Evolutionary conservation across 1,140 invertebrate species (phyloP).

Genomic region (Drosophila saltans): DNA sequence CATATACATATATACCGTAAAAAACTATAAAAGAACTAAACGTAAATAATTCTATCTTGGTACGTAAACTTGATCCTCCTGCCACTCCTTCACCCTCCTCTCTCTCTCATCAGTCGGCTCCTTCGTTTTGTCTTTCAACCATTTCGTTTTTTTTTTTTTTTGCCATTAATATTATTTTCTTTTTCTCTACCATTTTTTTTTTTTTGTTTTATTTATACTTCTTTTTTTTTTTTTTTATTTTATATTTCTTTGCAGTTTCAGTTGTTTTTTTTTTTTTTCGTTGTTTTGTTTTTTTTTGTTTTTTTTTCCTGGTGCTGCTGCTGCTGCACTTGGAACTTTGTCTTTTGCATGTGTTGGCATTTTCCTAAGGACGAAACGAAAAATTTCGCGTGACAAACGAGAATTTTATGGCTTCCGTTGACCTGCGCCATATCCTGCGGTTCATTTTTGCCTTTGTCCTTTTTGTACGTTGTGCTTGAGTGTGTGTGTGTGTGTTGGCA

Average conservation of each 20-base stretch:
- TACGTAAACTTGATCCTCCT: constrained; percentile 5
- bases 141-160: constrained; percentile 69
- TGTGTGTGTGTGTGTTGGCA: constrained; percentile 38
- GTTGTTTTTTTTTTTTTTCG: constrained; percentile 24
- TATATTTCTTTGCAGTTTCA: constrained; percentile 59
- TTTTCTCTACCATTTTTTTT: not conserved
- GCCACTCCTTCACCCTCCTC: not conserved
- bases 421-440: constrained; percentile 82
- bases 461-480: not conserved
- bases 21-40: constrained; percentile 79
- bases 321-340: constrained; percentile 60
- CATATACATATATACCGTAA: constrained; percentile 40
- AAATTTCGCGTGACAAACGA: constrained; percentile 83
- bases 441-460: constrained; percentile 62
- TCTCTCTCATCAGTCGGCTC: not conserved
- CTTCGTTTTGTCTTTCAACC: constrained; percentile 42
- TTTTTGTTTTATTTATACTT: constrained; percentile 34
- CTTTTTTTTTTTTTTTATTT: constrained; percentile 52
- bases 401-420: constrained; percentile 83
- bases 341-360: constrained; percentile 81
- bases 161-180: constrained; percentile 80
- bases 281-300: constrained; percentile 29
- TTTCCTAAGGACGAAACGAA: constrained; percentile 61
- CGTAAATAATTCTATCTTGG: constrained; percentile 75
- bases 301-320: not conserved